A percentile compares a stretch with the other conserved stretches of the same genome.
Conservation (phyloP, 92 coral and sea anemone genomes). For the Heliopora coerulea region DNA sequence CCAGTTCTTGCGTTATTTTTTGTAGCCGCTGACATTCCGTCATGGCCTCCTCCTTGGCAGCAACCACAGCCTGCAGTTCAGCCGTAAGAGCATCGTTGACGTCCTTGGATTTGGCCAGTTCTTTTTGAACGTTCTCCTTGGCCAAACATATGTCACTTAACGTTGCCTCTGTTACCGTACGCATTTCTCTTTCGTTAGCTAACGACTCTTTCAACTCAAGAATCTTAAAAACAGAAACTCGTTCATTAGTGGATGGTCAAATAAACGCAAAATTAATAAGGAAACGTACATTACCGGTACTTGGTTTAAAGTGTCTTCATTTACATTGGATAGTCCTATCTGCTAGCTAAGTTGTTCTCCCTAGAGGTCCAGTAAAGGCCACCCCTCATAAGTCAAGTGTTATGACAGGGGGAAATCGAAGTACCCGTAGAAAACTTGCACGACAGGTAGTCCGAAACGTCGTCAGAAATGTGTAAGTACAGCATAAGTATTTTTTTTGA, state of each 20-base stretch:
- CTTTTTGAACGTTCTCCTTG: not conserved
- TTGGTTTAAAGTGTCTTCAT: too few relatives aligned
- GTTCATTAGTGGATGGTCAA: not conserved
- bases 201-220: not conserved
- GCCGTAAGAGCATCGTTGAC: not conserved
- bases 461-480: too few relatives aligned
- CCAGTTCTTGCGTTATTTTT: not conserved
- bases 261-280: too few relatives aligned
- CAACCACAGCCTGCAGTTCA: not conserved
- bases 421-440: too few relatives aligned
- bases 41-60: constrained; percentile 3
- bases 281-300: too few relatives aligned
- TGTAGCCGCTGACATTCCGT: constrained; percentile 6
- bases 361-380: too few relatives aligned
- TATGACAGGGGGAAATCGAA: too few relatives aligned
- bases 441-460: too few relatives aligned
- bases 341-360: too few relatives aligned
- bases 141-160: not conserved
- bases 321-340: too few relatives aligned
- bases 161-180: not conserved
- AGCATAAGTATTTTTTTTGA: too few relatives aligned
- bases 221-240: not conserved
- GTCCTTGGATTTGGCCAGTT: not conserved
- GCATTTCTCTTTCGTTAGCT: not conserved
- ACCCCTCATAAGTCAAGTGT: too few relatives aligned